Percentiles rank a stretch among this genome's conserved stretches.
Conservation (phyloP, 2,113 vertebrate genomes). For the Promerops cafer region DNA sequence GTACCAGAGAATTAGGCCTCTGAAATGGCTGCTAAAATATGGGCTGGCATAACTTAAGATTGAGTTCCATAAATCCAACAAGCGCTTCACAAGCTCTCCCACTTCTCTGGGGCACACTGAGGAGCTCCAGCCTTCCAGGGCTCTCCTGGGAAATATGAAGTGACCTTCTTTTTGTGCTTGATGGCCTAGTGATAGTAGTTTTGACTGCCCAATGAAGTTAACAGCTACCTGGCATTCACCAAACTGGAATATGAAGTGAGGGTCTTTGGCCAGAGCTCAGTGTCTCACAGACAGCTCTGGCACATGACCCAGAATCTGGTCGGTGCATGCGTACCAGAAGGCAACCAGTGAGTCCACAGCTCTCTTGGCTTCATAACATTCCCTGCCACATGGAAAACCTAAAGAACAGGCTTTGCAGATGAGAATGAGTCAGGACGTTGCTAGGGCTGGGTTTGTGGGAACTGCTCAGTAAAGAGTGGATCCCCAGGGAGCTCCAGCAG, state of each 20-base stretch:
- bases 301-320: not conserved
- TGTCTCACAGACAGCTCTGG: not conserved
- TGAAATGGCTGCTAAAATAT: not conserved
- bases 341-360: not conserved
- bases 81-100: fast-evolving
- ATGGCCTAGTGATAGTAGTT: not conserved
- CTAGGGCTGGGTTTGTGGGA: not conserved
- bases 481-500: not conserved
- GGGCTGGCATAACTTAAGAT: not conserved
- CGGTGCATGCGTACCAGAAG: not conserved
- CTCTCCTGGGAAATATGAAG: not conserved
- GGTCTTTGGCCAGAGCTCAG: not conserved
- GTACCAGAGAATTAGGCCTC: not conserved
- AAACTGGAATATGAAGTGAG: not conserved
- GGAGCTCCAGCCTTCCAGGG: not conserved
- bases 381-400: not conserved
- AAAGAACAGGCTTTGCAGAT: not conserved
- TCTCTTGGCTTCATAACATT: not conserved
- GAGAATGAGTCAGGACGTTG: not conserved
- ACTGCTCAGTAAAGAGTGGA: not conserved
- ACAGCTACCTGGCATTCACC: not conserved
- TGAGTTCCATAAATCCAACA: not conserved
- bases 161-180: not conserved
- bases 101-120: not conserved
- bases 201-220: not conserved